Evolutionary conservation across 1,140 invertebrate genomes (phyloP), one percentile per base, ranked within the genome.

Genomic region (Riptortus pedestris): DNA sequence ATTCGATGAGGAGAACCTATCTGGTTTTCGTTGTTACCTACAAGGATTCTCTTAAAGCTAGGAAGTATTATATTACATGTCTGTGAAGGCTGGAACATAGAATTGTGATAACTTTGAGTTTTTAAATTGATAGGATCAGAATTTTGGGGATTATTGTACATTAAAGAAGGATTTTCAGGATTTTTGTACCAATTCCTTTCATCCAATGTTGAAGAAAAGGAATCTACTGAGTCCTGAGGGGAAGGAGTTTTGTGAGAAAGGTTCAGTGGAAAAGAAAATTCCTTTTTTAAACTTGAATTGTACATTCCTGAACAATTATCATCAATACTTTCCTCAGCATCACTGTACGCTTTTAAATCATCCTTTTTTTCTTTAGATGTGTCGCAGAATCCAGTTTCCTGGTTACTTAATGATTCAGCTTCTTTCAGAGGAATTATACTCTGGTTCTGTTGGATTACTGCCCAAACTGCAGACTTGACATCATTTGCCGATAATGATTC

Each of bases 1-100:
- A 96, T 94, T 26, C 69, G 60, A 20, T 69, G 43, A 20, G 64
- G 65, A 20, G 68, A 65, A 52, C 31, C 51, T 1, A 63, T 63
- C 57, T 67, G 68, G 7, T 22, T 63, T 51, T 66, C 65, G 60
- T 51, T 63, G 22, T 63, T 66, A 5, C 65, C 62, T 9, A 66
- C 62, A 18, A 66, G 24, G 14, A 66, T 66, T 31, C 58, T 63
- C 27, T 66, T 66, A 16, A 66, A 63, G 20, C 31, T 60, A 12
- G 65, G 65, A 9, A 62, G 57, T 9, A 58, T 47, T 22, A 66
- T 20, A 18, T 48, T 47, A 26, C 61, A 45, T 31, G 60, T n/a
- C 31, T 66, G 65, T 1, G 65, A 58, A 31, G 61, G 57, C 4
- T 63, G 43, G 9, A 66, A 33, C 3, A 66, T n/a, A 29, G 63